Evolutionary conservation across 2,888 invertebrate species (phyloP).

Genomic region (Nomada flava): DNA sequence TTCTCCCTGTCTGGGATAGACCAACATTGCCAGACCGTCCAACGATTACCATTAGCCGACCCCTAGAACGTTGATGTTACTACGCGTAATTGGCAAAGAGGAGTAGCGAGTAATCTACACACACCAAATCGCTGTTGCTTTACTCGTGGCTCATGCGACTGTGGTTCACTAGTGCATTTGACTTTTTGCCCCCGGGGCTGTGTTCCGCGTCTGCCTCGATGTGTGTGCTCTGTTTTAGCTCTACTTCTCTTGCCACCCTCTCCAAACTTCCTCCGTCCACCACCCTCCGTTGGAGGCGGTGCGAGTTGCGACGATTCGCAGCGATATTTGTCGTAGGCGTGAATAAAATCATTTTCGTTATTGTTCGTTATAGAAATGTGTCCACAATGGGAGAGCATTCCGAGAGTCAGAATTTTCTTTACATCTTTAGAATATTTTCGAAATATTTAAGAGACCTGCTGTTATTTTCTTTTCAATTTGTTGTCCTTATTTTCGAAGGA

Average conservation of each 20-base stretch:
- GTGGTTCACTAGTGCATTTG: constrained; percentile 75
- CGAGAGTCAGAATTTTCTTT: too few relatives aligned
- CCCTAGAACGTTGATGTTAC: constrained; percentile 57
- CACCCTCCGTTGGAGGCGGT: not conserved
- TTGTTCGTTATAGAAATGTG: too few relatives aligned
- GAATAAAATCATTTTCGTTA: too few relatives aligned
- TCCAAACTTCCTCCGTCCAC: not conserved
- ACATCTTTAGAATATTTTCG: too few relatives aligned
- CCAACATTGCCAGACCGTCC: constrained; percentile 42
- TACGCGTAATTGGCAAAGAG: constrained; percentile 66
- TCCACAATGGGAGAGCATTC: too few relatives aligned
- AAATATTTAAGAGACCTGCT: too few relatives aligned
- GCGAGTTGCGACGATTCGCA: not conserved
- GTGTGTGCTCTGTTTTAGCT: constrained; percentile 26
- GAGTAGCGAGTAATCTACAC: constrained; percentile 61
- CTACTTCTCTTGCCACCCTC: constrained; percentile 37
- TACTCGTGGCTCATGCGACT: constrained; percentile 77
- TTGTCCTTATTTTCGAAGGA: too few relatives aligned
- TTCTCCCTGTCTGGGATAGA: constrained; percentile 15
- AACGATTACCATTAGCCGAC: constrained; percentile 53
- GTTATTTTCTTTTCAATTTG: too few relatives aligned
- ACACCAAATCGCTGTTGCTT: constrained; percentile 76
- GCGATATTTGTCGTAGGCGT: not conserved
- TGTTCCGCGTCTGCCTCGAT: constrained; percentile 52
- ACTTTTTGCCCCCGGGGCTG: constrained; percentile 66